Base-by-base conservation (phyloP, 2,797 vertebrate genomes). In the Enteromius argenteus region DNA sequence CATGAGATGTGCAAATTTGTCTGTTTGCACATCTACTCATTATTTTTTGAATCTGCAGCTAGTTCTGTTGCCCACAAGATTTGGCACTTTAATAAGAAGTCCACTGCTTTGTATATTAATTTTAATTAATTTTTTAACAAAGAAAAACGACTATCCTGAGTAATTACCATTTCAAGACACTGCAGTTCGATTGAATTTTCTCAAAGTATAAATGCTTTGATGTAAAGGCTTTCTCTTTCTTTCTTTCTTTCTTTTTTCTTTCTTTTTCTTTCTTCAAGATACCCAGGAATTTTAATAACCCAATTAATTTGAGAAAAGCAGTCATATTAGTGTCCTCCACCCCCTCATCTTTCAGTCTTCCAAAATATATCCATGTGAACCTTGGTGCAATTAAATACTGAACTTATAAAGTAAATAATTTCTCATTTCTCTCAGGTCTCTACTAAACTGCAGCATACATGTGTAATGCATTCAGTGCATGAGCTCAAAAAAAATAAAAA, bases 21-120 rank as follows among this genome's bases (percentile, higher is more conserved):
- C 83, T 90, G 84, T 89, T 81, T 90, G 87, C 81, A 81, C 86
- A 56, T 88, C 75, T 85, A 71, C 78, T 90, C 87, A 68, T 68
- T 82, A 84, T 5, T 76, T 80, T 69, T 17, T 51, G 60, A 66
- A 62, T 27, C 37, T 42, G 64, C 49, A 11, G 81, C 11, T 53
- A 46, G 53, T 76, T 88, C 58, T 67, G 68, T 73, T 87, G 79
- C 37, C 77, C 62, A n/a, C 77, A 49, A n/a, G 42, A 64, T 79
- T 79, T 67, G 77, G 42, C 42, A 66, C 62, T 77, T 37, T 77
- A 37, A 77, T 44, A 69, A 58, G 81, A 49, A 68, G 37, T 77
- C 49, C 37, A 35, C 37, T 84, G 27, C 35, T 60, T 58, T 69
- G 87, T 46, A 46, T 56, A 13, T 69, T 77, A 1, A 60, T 69